These are phyloP conservation scores for Strix occidentalis DNA, from an alignment of 2,797 vertebrate genomes.

Conservation along the genomic window DNA sequence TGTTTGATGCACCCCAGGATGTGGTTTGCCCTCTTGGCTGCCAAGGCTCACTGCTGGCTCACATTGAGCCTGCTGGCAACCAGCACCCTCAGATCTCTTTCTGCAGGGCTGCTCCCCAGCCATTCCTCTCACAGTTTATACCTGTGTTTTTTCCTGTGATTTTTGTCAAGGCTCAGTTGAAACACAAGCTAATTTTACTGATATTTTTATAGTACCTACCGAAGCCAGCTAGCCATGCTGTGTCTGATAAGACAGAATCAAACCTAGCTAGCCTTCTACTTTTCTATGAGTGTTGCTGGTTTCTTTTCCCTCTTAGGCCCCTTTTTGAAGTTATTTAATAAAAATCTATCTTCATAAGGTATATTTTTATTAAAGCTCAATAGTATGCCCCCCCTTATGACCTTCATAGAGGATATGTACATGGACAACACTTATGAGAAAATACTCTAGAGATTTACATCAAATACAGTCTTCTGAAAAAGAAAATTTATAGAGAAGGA, in stretches of 20 bases:
- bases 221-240: neutral
- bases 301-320: neutral
- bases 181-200: neutral
- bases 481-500: neutral
- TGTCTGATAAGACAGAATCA: neutral
- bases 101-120: neutral
- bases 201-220: neutral
- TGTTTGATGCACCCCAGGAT: neutral
- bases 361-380: neutral
- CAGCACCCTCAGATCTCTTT: neutral
- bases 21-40: neutral
- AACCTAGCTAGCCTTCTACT: neutral
- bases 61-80: neutral
- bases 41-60: fast-evolving
- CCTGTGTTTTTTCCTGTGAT: neutral
- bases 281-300: neutral
- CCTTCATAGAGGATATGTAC: neutral
- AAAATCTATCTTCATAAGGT: neutral
- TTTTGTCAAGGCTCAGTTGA: neutral
- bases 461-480: neutral
- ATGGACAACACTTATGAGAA: neutral
- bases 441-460: neutral
- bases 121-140: neutral
- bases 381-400: neutral
- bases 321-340: neutral